These are phyloP conservation scores for Meloidogyne chitwoodi DNA, from an alignment of 1,140 invertebrate species.

Conservation along the genomic window DNA sequence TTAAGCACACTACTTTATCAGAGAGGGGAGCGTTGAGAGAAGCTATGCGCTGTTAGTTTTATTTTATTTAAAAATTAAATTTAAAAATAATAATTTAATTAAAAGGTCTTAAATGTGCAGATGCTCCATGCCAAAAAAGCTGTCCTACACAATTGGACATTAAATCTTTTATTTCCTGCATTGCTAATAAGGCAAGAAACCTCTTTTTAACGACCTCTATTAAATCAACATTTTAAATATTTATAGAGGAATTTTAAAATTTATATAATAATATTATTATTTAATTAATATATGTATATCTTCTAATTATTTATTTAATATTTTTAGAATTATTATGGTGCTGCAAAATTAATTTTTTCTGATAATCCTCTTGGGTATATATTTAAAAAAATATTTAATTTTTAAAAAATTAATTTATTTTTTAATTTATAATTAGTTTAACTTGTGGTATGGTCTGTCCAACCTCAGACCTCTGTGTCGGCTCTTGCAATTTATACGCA, in stretches of 20 bases:
- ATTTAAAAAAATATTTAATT: background rate
- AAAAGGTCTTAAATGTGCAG: constrained; percentile 81
- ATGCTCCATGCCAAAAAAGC: constrained; percentile 95
- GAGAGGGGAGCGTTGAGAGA: constrained; percentile 86
- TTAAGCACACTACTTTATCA: constrained; percentile 92
- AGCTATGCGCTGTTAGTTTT: constrained; percentile 66
- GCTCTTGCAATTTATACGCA: constrained; percentile 90
- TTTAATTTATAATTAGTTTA: constrained; percentile 64
- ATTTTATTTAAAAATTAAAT: background rate
- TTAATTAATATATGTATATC: no score
- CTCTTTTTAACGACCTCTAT: no score
- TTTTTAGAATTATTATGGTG: constrained; percentile 88
- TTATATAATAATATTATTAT: no score
- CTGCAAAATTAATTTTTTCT: constrained; percentile 89
- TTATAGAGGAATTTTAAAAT: no score
- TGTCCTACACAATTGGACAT: constrained; percentile 95
- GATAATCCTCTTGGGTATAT: constrained; percentile 80
- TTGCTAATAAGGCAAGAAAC: constrained; percentile 77
- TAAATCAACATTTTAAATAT: no score
- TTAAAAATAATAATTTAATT: background rate
- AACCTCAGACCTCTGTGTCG: constrained; percentile 93
- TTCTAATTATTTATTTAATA: no score
- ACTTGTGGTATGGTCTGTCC: constrained; percentile 98
- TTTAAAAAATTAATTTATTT: background rate
- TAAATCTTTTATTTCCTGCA: constrained; percentile 92